Evolutionary conservation across 2,797 vertebrate genomes (phyloP).

Genomic region (Micromesistius poutassou): DNA sequence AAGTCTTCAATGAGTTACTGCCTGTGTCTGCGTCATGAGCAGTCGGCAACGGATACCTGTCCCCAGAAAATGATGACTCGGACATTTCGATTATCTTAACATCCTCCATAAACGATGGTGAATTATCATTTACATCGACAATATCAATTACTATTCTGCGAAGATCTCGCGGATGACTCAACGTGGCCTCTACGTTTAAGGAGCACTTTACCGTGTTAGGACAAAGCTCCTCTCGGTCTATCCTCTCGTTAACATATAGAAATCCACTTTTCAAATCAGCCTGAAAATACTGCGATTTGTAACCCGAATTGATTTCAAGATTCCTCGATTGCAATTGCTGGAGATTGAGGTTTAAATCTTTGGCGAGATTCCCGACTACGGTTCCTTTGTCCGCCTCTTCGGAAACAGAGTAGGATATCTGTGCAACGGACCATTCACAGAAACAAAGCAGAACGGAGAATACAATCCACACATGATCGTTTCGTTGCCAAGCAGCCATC

Average conservation of each 20-base stretch:
- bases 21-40: conserved; percentile 15
- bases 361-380: conserved; percentile 70
- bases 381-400: conserved; percentile 73
- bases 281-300: conserved; percentile 63
- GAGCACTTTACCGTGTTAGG: conserved; percentile 53
- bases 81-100: background rate
- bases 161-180: conserved; percentile 49
- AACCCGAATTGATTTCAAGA: conserved; percentile 63
- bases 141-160: conserved; percentile 45
- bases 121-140: conserved; percentile 10
- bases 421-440: conserved; percentile 54
- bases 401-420: conserved; percentile 67
- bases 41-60: conserved; percentile 12
- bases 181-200: conserved; percentile 59
- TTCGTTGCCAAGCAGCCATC: background rate
- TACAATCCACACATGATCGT: background rate
- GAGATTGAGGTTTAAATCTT: conserved; percentile 69
- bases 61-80: background rate
- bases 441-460: conserved; percentile 38
- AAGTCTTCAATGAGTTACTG: conserved; percentile 10
- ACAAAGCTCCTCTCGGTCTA: conserved; percentile 65
- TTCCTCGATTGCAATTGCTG: conserved; percentile 65
- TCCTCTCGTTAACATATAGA: conserved; percentile 55
- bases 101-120: background rate
- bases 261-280: conserved; percentile 58